Evolutionary conservation across 2,888 invertebrate species (phyloP).

Genomic region (Drosophila leonis): DNA sequence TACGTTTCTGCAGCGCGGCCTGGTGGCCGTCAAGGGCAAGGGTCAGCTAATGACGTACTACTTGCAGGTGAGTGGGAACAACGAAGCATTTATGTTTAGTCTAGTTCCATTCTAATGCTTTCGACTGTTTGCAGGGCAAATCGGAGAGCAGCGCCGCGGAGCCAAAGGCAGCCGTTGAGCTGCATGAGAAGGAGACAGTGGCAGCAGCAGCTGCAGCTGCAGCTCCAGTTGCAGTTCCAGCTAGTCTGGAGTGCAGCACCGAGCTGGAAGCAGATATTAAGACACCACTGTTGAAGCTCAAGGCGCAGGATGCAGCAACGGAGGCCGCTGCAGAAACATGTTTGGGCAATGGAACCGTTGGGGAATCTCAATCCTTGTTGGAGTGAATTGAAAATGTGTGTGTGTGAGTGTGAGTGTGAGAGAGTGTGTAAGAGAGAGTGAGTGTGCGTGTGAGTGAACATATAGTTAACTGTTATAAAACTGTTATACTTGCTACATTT

Average conservation of each 20-base stretch:
- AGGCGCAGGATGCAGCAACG: slow-evolving; percentile 54
- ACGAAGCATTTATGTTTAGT: background rate
- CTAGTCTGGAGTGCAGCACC: slow-evolving; percentile 52
- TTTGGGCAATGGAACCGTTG: slow-evolving; percentile 61
- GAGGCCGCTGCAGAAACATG: slow-evolving; percentile 42
- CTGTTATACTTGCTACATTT: slow-evolving; percentile 68
- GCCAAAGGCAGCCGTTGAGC: slow-evolving; percentile 56
- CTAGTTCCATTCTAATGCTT: slow-evolving; percentile 22
- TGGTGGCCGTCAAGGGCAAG: slow-evolving; percentile 98
- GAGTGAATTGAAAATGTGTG: slow-evolving; percentile 46
- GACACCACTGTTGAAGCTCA: slow-evolving; percentile 80
- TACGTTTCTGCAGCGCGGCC: slow-evolving; percentile 96
- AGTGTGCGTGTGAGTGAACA: slow-evolving; percentile 16
- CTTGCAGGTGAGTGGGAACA: slow-evolving; percentile 87
- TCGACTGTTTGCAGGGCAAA: slow-evolving; percentile 64
- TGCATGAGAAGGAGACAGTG: slow-evolving; percentile 44
- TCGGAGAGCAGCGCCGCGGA: slow-evolving; percentile 55
- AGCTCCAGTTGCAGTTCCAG: slow-evolving; percentile 7
- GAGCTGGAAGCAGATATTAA: slow-evolving; percentile 81
- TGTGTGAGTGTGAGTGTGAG: background rate
- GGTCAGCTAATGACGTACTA: slow-evolving; percentile 98
- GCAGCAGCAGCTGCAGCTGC: slow-evolving; percentile 1
- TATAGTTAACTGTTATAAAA: slow-evolving; percentile 61
- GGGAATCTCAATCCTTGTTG: slow-evolving; percentile 68
- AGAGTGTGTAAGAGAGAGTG: slow-evolving; percentile 8